Evolutionary conservation across 2,113 vertebrate genomes (phyloP), one percentile per base, ranked within the genome.

Genomic region (Australoheros scitulus): DNA sequence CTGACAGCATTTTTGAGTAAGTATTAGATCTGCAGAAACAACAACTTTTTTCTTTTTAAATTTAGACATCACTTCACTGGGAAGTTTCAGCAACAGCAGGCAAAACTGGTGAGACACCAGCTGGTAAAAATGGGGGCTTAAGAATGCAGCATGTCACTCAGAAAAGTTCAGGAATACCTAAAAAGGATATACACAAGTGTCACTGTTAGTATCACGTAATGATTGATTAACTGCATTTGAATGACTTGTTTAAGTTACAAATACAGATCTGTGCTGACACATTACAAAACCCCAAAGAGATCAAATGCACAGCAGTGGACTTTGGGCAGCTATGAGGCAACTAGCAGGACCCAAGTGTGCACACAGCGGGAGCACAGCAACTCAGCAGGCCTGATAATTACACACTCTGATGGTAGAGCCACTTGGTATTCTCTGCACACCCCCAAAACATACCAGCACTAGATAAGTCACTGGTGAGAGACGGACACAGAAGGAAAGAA

Each of bases 371-470:
- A 76, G 82, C 78, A 80, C 65, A 87, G 82, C 63, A 80, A 68
- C 81, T 79, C 92, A 88, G 92, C 86, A 89, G 86, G 90, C 74
- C 90, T 87, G 60, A 92, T 94, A 94, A 95, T 95, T 95, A 92
- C 88, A 91, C 88, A 80, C 68, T 58, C 91, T 87, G 90, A 92
- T 85, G 85, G 83, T 84, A 74, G 77, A 81, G 79, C 86, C 85
- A 89, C 91, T 96, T 94, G 90, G 87, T 94, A 96, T 96, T 95
- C 95, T 89, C 86, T 81, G 86, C 95, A 94, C 92, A 92, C 10
- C 70, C 64, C 82, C 77, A 93, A 93, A 93, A 92, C 91, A 95
- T 89, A 94, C 88, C 88, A 86, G 81, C 91, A 83, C 68, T 61
- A 87, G 89, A 91, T 90, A 92, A 86, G 87, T 83, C 86, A 61